These are phyloP conservation scores for Apostichopus leukothele DNA, from an alignment of 53 echinoderm and acorn worm genomes.

Conservation along the genomic window DNA sequence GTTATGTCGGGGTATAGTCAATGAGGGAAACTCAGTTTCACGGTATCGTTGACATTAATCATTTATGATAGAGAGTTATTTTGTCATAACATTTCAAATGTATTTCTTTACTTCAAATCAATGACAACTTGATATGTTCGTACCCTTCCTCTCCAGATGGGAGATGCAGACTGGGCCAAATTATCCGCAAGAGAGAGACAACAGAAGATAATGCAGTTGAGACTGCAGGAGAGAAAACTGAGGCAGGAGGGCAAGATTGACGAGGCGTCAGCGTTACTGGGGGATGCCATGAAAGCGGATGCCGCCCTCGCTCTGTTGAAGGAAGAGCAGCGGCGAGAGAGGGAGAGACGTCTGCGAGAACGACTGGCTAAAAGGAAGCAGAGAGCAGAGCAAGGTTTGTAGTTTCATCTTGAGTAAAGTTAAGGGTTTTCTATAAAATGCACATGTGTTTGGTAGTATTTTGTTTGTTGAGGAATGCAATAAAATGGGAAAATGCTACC, in stretches of 20 bases:
- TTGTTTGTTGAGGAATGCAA: no score
- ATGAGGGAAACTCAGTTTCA: no score
- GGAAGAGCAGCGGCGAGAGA: slow-evolving; percentile 57
- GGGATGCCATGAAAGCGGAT: slow-evolving; percentile 84
- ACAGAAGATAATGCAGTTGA: slow-evolving; percentile 76
- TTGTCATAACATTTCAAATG: no score
- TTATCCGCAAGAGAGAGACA: slow-evolving; percentile 90
- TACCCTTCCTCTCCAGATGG: slow-evolving; percentile 60
- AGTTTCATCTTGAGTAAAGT: no score
- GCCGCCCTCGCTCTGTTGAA: slow-evolving; percentile 65
- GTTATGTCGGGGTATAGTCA: no score
- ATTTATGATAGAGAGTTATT: no score
- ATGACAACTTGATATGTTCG: background rate
- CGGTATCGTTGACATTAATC: no score
- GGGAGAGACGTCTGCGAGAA: slow-evolving; percentile 58
- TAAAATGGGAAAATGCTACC: no score
- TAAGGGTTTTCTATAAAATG: no score
- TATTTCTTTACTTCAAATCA: no score
- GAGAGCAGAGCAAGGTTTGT: slow-evolving; percentile 49
- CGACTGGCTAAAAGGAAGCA: slow-evolving; percentile 64
- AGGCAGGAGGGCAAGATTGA: slow-evolving; percentile 91
- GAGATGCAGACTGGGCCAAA: slow-evolving; percentile 89
- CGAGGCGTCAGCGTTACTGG: slow-evolving; percentile 84
- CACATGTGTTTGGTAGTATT: no score
- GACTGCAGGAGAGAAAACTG: slow-evolving; percentile 77